A percentile compares a stretch with the other conserved stretches of the same genome.
These are phyloP conservation scores for Recurvirostra avosetta DNA, from an alignment of 2,113 vertebrate genomes.

Conservation along the genomic window DNA sequence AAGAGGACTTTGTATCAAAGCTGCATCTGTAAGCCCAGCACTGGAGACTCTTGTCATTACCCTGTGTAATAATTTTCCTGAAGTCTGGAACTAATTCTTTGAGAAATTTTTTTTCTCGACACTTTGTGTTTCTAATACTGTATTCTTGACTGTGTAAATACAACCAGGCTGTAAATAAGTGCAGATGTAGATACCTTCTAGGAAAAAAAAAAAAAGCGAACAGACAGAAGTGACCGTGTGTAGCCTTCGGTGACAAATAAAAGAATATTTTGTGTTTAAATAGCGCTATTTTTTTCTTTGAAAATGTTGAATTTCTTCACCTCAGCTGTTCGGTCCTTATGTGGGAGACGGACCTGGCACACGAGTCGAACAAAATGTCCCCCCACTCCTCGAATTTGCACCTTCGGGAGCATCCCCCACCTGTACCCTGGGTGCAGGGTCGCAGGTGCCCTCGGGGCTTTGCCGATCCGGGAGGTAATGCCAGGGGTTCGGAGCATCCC, in stretches of 20 bases:
- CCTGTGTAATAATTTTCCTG: constrained; percentile 78
- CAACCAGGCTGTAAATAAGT: constrained; percentile 92
- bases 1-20: constrained; percentile 57
- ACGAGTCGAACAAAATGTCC: background rate
- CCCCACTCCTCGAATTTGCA: background rate
- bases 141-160: constrained; percentile 96
- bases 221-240: constrained; percentile 88
- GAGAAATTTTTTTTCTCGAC: constrained; percentile 79
- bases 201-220: constrained; percentile 66
- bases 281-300: background rate
- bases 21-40: constrained; percentile 68
- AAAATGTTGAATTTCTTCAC: background rate
- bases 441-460: background rate
- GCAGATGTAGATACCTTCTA: constrained; percentile 99
- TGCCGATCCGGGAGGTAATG: background rate
- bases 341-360: background rate
- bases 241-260: constrained; percentile 97
- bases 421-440: accelerated
- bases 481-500: background rate
- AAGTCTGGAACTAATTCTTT: constrained; percentile 81
- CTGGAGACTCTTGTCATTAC: constrained; percentile 78
- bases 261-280: constrained; percentile 99
- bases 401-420: background rate
- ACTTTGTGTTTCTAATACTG: constrained; percentile 85
- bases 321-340: background rate